These are phyloP conservation scores for Scaptodrosophila lebanonensis DNA, from an alignment of 1,140 invertebrate species.

Conservation along the genomic window DNA sequence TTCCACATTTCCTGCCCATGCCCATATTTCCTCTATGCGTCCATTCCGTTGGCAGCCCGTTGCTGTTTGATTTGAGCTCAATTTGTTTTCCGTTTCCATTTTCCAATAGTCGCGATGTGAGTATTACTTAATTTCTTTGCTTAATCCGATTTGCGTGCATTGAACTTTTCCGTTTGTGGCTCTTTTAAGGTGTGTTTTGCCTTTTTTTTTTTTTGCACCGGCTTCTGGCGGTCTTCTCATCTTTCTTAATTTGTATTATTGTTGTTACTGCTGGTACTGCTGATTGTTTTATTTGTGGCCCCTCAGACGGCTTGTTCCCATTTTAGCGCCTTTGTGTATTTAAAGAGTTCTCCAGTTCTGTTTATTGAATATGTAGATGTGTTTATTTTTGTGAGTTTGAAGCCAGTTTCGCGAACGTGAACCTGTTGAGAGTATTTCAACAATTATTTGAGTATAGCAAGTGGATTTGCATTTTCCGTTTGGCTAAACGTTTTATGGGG, in stretches of 20 bases:
- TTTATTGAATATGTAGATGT: too few species aligned
- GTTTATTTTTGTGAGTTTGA: too few species aligned
- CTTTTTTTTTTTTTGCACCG: conserved; percentile 33
- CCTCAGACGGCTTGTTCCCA: conserved; percentile 43
- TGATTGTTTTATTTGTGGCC: conserved; percentile 38
- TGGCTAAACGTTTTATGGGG: too few species aligned
- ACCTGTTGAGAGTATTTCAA: too few species aligned
- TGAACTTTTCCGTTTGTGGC: conserved; percentile 55
- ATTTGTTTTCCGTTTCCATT: conserved; percentile 19
- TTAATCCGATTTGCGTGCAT: conserved; percentile 74
- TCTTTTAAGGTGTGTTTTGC: conserved; percentile 32
- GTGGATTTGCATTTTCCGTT: too few species aligned
- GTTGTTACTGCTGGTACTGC: conserved; percentile 22
- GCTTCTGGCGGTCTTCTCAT: conserved; percentile 45
- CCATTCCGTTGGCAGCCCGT: conserved; percentile 18
- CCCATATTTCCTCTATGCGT: conserved; percentile 14
- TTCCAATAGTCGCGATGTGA: conserved; percentile 25
- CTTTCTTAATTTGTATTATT: conserved; percentile 28
- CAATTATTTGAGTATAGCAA: too few species aligned
- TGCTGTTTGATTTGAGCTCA: conserved; percentile 5
- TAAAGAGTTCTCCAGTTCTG: too few species aligned
- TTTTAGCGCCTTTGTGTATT: conserved; percentile 44
- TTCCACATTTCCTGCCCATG: conserved; percentile 7
- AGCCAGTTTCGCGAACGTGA: too few species aligned
- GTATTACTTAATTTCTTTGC: conserved; percentile 69